Evolutionary conservation across 1,140 invertebrate species (phyloP).

Genomic region (Bombyx mandarina): DNA sequence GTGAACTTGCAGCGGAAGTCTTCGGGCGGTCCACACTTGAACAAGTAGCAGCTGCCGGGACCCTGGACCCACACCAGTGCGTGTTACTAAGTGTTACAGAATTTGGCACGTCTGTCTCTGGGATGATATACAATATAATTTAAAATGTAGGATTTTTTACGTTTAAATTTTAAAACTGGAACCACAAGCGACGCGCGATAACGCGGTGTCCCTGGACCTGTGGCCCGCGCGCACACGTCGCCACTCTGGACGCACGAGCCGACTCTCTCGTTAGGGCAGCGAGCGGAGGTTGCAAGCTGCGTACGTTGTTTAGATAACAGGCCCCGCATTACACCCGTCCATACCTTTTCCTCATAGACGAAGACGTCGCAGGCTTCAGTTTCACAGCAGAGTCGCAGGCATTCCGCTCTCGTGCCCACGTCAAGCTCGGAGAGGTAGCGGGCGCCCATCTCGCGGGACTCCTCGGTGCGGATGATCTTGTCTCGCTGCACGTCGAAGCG

Average conservation of each 20-base stretch:
- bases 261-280: too few relatives aligned
- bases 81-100: too few relatives aligned
- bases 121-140: too few relatives aligned
- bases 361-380: constrained; percentile 91
- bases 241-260: too few relatives aligned
- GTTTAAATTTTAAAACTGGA: too few relatives aligned
- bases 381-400: constrained; percentile 88
- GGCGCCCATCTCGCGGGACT: constrained; percentile 88
- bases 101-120: too few relatives aligned
- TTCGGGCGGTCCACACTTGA: constrained; percentile 89
- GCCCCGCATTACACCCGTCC: background rate
- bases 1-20: constrained; percentile 96
- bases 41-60: constrained; percentile 91
- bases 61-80: constrained; percentile 70
- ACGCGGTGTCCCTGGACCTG: too few relatives aligned
- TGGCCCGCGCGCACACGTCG: too few relatives aligned
- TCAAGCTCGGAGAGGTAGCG: constrained; percentile 90
- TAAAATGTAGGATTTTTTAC: too few relatives aligned
- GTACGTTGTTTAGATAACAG: too few relatives aligned
- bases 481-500: constrained; percentile 89
- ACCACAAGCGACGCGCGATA: too few relatives aligned
- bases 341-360: constrained; percentile 92
- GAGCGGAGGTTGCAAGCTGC: too few relatives aligned
- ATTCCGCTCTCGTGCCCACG: constrained; percentile 83
- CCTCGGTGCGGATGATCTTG: constrained; percentile 92